Conservation (phyloP, 2,113 vertebrate species). For the Crypturellus undulatus region DNA sequence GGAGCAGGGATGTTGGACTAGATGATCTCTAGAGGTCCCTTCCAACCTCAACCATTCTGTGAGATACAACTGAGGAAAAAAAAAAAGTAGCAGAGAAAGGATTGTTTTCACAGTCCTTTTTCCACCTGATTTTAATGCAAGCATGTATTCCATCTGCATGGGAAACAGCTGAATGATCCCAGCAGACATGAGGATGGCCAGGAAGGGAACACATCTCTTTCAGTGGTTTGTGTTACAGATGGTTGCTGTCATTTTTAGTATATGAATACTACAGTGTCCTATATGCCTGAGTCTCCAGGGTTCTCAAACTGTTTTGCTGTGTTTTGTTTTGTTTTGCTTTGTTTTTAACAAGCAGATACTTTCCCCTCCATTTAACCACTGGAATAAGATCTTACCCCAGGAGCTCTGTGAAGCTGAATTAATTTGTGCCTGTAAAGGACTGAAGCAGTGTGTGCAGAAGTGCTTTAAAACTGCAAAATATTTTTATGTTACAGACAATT, state of each 20-base stretch:
- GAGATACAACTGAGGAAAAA: not conserved
- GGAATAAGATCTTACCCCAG: not conserved
- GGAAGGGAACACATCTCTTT: not conserved
- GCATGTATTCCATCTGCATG: not conserved
- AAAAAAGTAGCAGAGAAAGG: not conserved
- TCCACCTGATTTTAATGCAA: not conserved
- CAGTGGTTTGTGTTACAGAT: not conserved
- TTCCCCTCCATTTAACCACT: conserved; percentile 21
- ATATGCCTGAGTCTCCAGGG: not conserved
- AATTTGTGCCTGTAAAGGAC: conserved; percentile 21
- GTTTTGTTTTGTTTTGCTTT: not conserved
- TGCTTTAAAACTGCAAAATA: conserved; percentile 11
- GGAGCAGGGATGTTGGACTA: no score
- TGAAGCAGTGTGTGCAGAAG: not conserved
- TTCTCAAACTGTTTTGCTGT: not conserved
- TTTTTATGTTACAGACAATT: conserved; percentile 30
- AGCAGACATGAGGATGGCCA: not conserved
- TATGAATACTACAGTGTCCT: not conserved
- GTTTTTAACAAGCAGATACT: not conserved
- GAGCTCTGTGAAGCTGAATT: conserved; percentile 11
- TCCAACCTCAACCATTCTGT: no score
- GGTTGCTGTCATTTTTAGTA: not conserved
- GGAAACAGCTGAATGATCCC: not conserved
- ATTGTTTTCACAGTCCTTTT: not conserved
- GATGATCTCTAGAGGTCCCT: no score